Conservation (phyloP, 2,113 vertebrate genomes). For the Dipodomys merriami region DNA sequence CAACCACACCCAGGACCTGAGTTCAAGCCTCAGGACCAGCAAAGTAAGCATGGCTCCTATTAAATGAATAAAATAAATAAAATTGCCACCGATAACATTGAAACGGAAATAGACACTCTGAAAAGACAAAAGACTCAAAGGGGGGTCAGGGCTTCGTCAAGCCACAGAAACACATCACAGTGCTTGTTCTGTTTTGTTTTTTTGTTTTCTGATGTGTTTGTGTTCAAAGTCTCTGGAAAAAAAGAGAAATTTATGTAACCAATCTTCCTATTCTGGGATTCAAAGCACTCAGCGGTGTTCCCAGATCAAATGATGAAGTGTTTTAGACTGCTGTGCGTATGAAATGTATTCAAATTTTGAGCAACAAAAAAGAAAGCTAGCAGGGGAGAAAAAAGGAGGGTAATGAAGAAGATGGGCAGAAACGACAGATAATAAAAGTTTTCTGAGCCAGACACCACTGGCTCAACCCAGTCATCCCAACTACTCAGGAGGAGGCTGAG, state of each 20-base stretch:
- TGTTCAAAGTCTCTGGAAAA: slow-evolving; percentile 66
- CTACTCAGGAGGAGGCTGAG: no score
- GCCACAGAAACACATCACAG: slow-evolving; percentile 41
- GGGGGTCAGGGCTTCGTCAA: slow-evolving; percentile 68
- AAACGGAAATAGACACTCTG: slow-evolving; percentile 56
- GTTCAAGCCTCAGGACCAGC: no score
- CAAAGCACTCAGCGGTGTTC: slow-evolving; percentile 50
- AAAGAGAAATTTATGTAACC: slow-evolving; percentile 62
- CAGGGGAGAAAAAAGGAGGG: background rate
- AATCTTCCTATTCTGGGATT: slow-evolving; percentile 63
- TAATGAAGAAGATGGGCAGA: background rate
- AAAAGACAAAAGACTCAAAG: slow-evolving; percentile 59
- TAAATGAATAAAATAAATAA: no score
- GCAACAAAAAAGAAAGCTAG: slow-evolving; percentile 49
- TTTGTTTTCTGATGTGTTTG: slow-evolving; percentile 15
- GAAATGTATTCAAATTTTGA: slow-evolving; percentile 64
- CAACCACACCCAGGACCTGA: no score
- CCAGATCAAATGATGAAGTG: slow-evolving; percentile 78
- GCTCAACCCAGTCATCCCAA: no score
- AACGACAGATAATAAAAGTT: no score
- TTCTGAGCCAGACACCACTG: no score
- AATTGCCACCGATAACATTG: no score
- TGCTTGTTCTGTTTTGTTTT: background rate
- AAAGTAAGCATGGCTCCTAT: no score
- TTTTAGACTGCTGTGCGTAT: slow-evolving; percentile 43